Evolutionary conservation across 2,888 invertebrate species (phyloP).

Genomic region (Polia nebulosa): DNA sequence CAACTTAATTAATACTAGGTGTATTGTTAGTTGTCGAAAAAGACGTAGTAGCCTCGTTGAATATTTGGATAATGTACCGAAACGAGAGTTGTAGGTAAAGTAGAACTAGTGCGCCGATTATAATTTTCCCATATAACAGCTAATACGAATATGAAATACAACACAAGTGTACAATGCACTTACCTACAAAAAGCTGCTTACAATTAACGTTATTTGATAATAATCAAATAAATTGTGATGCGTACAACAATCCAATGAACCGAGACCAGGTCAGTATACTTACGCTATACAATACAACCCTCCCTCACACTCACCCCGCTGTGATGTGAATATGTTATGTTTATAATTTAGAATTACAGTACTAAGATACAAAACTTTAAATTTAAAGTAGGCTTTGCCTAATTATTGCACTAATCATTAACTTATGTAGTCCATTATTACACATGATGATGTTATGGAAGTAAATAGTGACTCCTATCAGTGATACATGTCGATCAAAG

Average conservation of each 20-base stretch:
- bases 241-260: slow-evolving; percentile 68
- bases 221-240: slow-evolving; percentile 73
- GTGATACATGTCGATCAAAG: slow-evolving; percentile 60
- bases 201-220: slow-evolving; percentile 74
- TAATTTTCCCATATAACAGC: slow-evolving; percentile 57
- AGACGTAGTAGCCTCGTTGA: slow-evolving; percentile 84
- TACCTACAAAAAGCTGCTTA: slow-evolving; percentile 75
- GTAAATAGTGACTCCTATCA: slow-evolving; percentile 73
- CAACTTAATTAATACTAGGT: slow-evolving; percentile 81
- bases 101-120: slow-evolving; percentile 50
- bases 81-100: slow-evolving; percentile 53
- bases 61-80: slow-evolving; percentile 78
- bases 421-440: slow-evolving; percentile 85
- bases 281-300: slow-evolving; percentile 71
- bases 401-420: slow-evolving; percentile 88
- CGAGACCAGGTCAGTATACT: slow-evolving; percentile 64
- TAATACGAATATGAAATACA: slow-evolving; percentile 61
- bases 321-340: slow-evolving; percentile 69
- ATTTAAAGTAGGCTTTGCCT: slow-evolving; percentile 89
- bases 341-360: slow-evolving; percentile 82
- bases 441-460: slow-evolving; percentile 84
- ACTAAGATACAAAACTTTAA: slow-evolving; percentile 87
- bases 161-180: slow-evolving; percentile 63
- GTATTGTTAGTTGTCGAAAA: slow-evolving; percentile 78
- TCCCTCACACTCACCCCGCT: slow-evolving; percentile 59